Percentiles rank a stretch among this genome's conserved stretches.
These are phyloP conservation scores for Tetrax tetrax DNA, from an alignment of 2,113 vertebrate species.

Conservation along the genomic window DNA sequence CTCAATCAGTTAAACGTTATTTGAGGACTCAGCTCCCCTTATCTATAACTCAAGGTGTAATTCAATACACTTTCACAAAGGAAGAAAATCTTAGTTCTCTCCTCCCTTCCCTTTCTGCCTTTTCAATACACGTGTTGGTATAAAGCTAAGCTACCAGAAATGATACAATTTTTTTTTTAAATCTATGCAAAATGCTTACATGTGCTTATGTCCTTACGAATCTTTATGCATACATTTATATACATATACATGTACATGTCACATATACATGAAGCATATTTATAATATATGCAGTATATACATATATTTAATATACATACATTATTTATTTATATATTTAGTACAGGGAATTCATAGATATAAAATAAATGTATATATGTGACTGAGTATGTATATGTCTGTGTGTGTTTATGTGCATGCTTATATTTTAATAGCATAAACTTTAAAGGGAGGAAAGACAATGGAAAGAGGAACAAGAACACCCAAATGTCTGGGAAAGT, in stretches of 20 bases:
- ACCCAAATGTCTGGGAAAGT: not conserved
- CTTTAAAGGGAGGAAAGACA: rapidly evolving
- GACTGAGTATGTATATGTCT: rapidly evolving
- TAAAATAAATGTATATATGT: not conserved
- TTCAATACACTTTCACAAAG: not conserved
- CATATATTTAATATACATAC: not conserved
- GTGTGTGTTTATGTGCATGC: not conserved
- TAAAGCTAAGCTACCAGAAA: not conserved
- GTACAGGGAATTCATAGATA: not conserved
- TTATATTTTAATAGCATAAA: not conserved
- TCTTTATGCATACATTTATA: not conserved
- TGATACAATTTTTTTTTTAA: rapidly evolving
- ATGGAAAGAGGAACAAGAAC: not conserved
- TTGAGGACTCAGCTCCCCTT: not conserved
- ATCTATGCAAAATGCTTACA: not conserved
- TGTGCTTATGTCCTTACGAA: not conserved
- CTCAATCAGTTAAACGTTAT: not conserved
- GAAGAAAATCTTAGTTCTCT: not conserved
- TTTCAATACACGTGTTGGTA: not conserved
- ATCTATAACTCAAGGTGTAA: not conserved
- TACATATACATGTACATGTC: not conserved
- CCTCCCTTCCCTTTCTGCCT: not conserved
- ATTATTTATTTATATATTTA: not conserved
- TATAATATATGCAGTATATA: not conserved
- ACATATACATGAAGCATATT: not conserved